Base-by-base conservation (phyloP, 2,888 invertebrate genomes). In the Zonitis immaculata region DNA sequence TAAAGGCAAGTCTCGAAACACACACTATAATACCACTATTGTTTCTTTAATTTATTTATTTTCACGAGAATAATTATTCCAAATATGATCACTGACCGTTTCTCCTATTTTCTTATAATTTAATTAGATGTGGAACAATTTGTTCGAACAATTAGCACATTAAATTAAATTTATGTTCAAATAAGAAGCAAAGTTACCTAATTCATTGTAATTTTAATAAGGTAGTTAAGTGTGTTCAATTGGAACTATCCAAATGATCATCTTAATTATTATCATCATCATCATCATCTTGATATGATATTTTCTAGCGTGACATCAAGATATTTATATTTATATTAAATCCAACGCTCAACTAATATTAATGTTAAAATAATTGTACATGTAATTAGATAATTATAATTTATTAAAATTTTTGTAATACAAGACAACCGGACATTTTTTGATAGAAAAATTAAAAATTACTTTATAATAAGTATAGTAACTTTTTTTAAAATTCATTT, bases 331-430 rank as follows among this genome's bases (percentile, higher is more conserved):
- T n/a, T 66, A 70, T 67, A 66, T 67, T 70, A 71, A 68, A 72
- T 71, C 69, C 69, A 67, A 57, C 59, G 64, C 66, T 58, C 69
- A 66, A 68, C 67, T 64, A 71, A 73, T n/a, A 74, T 74, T 74
- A 72, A 74, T 74, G 73, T 72, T 66, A 67, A 72, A 73, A 74
- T 73, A 74, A 74, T 74, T 73, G 69, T 70, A 63, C 59, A 63
- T 68, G 66, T 70, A 73, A 73, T 66, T 63, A 64, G 68, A 70
- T 73, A 73, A 74, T 73, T 73, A 71, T 63, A 59, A 35, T 68
- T 71, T 66, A 72, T 73, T 73, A 73, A 63, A 63, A 68, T 67
- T n/a, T n/a, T n/a, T n/a, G n/a, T n/a, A n/a, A n/a, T n/a, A n/a
- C n/a, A n/a, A n/a, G n/a, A n/a, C n/a, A n/a, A n/a, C n/a, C n/a